A percentile compares a stretch with the other conserved stretches of the same genome.
Conservation (phyloP, 2,113 vertebrate species). For the Siniperca knerii region DNA sequence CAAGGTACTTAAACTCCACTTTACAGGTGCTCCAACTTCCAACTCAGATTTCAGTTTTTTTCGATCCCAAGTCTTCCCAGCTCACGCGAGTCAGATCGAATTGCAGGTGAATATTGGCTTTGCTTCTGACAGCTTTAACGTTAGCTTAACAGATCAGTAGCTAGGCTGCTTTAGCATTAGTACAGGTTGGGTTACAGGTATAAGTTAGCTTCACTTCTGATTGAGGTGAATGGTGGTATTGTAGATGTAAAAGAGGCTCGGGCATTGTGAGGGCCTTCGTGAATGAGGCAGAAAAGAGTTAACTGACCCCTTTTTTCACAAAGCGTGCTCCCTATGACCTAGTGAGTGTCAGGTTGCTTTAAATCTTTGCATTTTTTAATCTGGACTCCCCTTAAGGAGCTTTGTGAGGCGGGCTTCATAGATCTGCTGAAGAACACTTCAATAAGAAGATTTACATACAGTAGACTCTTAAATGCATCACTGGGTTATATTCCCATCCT, state of each 20-base stretch:
- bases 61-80: neutral
- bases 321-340: conserved; percentile 55
- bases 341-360: conserved; percentile 65
- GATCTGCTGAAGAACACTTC: conserved; percentile 22
- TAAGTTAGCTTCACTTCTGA: conserved; percentile 22
- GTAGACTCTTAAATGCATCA: conserved; percentile 37
- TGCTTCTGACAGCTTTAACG: neutral
- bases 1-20: too few relatives aligned
- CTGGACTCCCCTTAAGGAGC: conserved; percentile 41
- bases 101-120: conserved; percentile 22
- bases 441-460: conserved; percentile 34
- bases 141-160: conserved; percentile 26
- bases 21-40: too few relatives aligned
- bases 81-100: neutral
- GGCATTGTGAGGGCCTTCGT: conserved; percentile 23
- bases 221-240: conserved; percentile 61
- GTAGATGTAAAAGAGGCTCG: conserved; percentile 24
- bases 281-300: conserved; percentile 43
- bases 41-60: conserved; percentile 28
- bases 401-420: conserved; percentile 23
- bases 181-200: conserved; percentile 53
- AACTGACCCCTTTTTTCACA: conserved; percentile 24
- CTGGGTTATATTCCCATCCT: conserved; percentile 16
- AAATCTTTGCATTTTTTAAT: conserved; percentile 63
- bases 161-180: conserved; percentile 28